Conservation (phyloP, 2,888 invertebrate genomes). For the Patella pellucida region DNA sequence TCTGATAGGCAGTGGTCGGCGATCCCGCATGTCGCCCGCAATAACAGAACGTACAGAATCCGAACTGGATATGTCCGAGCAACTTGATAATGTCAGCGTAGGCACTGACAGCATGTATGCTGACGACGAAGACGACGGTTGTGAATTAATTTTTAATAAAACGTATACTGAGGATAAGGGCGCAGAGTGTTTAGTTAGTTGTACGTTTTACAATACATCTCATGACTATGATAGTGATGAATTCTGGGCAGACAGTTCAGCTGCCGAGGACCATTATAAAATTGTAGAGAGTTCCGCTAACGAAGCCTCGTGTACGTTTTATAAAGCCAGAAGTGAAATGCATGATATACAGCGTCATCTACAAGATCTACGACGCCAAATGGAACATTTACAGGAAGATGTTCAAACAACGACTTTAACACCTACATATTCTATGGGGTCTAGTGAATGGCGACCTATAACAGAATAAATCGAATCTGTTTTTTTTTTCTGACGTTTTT, state of each 20-base stretch:
- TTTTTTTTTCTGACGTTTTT: too few relatives aligned
- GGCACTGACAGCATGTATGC: slow-evolving; percentile 60
- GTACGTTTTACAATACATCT: slow-evolving; percentile 32
- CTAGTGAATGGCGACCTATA: slow-evolving; percentile 38
- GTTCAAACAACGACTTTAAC: slow-evolving; percentile 41
- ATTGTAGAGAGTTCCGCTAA: slow-evolving; percentile 48
- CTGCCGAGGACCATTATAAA: slow-evolving; percentile 40
- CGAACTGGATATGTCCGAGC: slow-evolving; percentile 61
- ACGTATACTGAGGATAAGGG: slow-evolving; percentile 53
- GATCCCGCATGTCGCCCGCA: slow-evolving; percentile 39
- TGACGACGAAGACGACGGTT: slow-evolving; percentile 60
- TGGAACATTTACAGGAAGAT: slow-evolving; percentile 58
- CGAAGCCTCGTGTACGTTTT: slow-evolving; percentile 48
- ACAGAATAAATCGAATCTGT: slow-evolving; percentile 32
- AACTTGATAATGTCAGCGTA: slow-evolving; percentile 46
- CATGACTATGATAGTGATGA: slow-evolving; percentile 40
- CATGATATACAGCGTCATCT: slow-evolving; percentile 62
- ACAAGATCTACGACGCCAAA: slow-evolving; percentile 55
- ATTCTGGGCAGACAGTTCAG: slow-evolving; percentile 35
- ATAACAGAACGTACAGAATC: slow-evolving; percentile 52
- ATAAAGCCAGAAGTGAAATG: slow-evolving; percentile 61
- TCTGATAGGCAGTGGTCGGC: slow-evolving; percentile 20
- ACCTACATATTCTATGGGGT: slow-evolving; percentile 38
- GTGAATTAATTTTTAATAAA: slow-evolving; percentile 50
- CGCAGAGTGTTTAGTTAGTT: slow-evolving; percentile 35